Evolutionary conservation across 2,888 invertebrate genomes (phyloP), one percentile per base, ranked within the genome.

Genomic region (Rhyacophila evoluta): DNA sequence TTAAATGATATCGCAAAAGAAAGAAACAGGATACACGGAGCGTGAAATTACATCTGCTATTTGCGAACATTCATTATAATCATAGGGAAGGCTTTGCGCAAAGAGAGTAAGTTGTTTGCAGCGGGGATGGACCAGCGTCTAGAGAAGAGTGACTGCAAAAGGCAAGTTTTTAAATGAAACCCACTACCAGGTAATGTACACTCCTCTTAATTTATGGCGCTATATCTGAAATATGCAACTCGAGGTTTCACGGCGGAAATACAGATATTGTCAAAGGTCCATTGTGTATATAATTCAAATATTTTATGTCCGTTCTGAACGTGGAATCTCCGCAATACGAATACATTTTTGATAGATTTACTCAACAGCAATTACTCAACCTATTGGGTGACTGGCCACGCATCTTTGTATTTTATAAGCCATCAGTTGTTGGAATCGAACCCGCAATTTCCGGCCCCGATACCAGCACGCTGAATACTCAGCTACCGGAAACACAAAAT

Each of bases 21-120:
- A 75, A 74, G 41, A 74, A 74, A 70, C 71, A 74, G 36, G 70
- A 39, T 55, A 33, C 39, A n/a, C 79, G 70, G 41, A 72, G 79
- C 79, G 79, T 77, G 79, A 79, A 79, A 79, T 79, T 73, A 77
- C 74, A 79, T 75, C 72, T 36, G 29, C 39, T 74, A 36, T 38
- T 75, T 67, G 71, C 72, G 72, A 75, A 79, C 72, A 74, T 79
- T 73, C 79, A 71, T 72, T 79, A 79, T 72, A 68, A 55, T 55
- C 55, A 11, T 25, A 33, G 37, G 25, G 55, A 74, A 36, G 15
- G 74, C 67, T n/a, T 28, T 55, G 67, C 55, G 67, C 29, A 67
- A 74, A 67, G 27, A 29, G 36, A 67, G 36, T 28, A 12, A 74
- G 74, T 74, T 67, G 38, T 74, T 67, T 74, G 33, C 33, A 15